Conservation (phyloP, 2,113 vertebrate genomes). For the Dolichallabes microphthalmus region DNA sequence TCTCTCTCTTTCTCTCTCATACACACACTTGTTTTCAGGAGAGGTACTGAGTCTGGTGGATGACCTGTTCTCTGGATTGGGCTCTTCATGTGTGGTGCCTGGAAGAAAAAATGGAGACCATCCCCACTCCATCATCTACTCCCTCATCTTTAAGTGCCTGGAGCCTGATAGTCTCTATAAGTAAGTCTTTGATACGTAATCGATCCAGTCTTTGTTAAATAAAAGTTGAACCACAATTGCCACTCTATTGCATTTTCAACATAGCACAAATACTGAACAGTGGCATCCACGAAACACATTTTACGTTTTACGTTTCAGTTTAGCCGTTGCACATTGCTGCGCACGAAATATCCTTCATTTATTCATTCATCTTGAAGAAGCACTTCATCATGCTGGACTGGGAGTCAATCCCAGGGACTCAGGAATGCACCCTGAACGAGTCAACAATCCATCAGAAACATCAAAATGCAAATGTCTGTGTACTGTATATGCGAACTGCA, state of each 20-base stretch:
- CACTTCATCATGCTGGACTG: not conserved
- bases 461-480: not conserved
- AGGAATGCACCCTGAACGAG: not conserved
- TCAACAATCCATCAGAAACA: not conserved
- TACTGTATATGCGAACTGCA: no score
- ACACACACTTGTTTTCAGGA: slow-evolving; percentile 71
- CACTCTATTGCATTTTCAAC: no score
- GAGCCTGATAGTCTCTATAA: slow-evolving; percentile 97
- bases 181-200: slow-evolving; percentile 69
- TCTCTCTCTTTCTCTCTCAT: slow-evolving; percentile 34
- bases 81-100: slow-evolving; percentile 91
- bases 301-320: not conserved
- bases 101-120: slow-evolving; percentile 83
- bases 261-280: not conserved
- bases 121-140: slow-evolving; percentile 84
- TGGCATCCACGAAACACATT: not conserved
- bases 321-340: not conserved
- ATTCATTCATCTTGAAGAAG: not conserved
- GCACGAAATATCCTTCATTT: not conserved
- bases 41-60: slow-evolving; percentile 94
- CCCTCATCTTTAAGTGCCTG: slow-evolving; percentile 98
- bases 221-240: not conserved
- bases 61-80: slow-evolving; percentile 91
- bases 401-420: not conserved
- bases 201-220: not conserved